phyloP scores from a whole-genome alignment of 2,888 invertebrate genomes.

The Saturnia japonica region DNA sequence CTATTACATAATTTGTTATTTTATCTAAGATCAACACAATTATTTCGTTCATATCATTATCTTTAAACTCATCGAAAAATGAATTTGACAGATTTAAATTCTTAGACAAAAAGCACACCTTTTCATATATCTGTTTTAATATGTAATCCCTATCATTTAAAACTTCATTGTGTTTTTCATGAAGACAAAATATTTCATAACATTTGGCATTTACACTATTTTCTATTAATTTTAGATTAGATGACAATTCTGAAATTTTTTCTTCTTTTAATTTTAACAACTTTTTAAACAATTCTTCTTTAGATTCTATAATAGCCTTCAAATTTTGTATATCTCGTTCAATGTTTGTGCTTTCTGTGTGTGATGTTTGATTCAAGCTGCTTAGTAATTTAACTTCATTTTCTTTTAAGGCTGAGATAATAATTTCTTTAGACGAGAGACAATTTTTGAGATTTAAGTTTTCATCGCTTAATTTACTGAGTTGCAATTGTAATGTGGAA shows the following conservation, averaged over 20 bases:
- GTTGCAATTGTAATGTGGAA: slow-evolving; percentile 22
- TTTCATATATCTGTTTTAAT: slow-evolving; percentile 43
- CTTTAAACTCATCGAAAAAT: slow-evolving; percentile 27
- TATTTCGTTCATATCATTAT: slow-evolving; percentile 36
- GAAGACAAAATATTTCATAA: slow-evolving; percentile 30
- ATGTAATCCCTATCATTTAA: slow-evolving; percentile 35
- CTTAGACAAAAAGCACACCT: slow-evolving; percentile 37
- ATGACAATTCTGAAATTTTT: slow-evolving; percentile 29
- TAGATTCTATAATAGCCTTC: slow-evolving; percentile 31
- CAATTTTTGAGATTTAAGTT: slow-evolving; percentile 14
- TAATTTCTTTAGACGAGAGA: slow-evolving; percentile 28
- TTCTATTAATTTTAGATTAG: slow-evolving; percentile 31
- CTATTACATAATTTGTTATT: slow-evolving; percentile 41
- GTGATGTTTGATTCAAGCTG: slow-evolving; percentile 26
- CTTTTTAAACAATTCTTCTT: slow-evolving; percentile 34
- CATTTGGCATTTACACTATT: slow-evolving; percentile 35
- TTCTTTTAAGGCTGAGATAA: slow-evolving; percentile 31
- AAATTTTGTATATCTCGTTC: slow-evolving; percentile 25
- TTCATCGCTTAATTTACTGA: slow-evolving; percentile 18
- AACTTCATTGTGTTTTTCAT: slow-evolving; percentile 29
- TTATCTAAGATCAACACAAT: slow-evolving; percentile 50
- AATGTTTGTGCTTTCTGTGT: background rate
- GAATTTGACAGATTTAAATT: slow-evolving; percentile 39
- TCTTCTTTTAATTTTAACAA: slow-evolving; percentile 33
- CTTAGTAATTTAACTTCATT: slow-evolving; percentile 26